Base-by-base conservation (phyloP, 2,797 vertebrate genomes). In the Passerculus sandwichensis region DNA sequence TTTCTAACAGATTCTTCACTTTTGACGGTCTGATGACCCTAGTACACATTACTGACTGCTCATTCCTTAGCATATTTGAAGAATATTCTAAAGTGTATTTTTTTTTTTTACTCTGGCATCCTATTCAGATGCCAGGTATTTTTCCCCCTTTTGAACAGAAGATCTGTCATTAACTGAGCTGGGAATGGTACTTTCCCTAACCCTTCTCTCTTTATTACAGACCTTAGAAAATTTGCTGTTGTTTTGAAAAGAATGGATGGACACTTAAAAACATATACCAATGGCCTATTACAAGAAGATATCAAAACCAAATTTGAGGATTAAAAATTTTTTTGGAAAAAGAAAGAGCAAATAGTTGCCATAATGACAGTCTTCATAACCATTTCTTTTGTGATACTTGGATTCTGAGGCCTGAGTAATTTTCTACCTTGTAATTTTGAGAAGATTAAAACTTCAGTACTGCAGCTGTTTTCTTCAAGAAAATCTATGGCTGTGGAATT, bases 401-500 rank as follows among this genome's bases (percentile, higher is more conserved):
- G 53, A 93, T 94, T 87, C 50, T 75, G 42, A 96, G 50, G 50
- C 44, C 69, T 85, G 66, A 77, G 47, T 88, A 92, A 87, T 85
- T 94, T 94, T 83, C 71, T 92, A 93, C 78, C 62, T 89, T 83
- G 45, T 88, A 94, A 96, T 96, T 96, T 91, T 94, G 48, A 94
- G 82, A 85, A 50, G 84, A 97, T 84, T 89, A 84, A 81, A 94
- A 90, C 62, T 59, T 89, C 72, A 92, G 44, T 42, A 77, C 53
- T 89, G 77, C 57, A 96, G 96, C 94, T 97, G 96, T 62, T 78
- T 60, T 85, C 85, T 79, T 96, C 70, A 91, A 50, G 79, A 80
- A 96, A 75, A 77, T 84, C 27, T 67, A 8, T 82, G 81, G 73
- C 67, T 94, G 36, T 62, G 64, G 40, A 96, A 84, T 89, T 93